phyloP scores from a whole-genome alignment of 1,140 invertebrate species.

The Panonychus citri region DNA sequence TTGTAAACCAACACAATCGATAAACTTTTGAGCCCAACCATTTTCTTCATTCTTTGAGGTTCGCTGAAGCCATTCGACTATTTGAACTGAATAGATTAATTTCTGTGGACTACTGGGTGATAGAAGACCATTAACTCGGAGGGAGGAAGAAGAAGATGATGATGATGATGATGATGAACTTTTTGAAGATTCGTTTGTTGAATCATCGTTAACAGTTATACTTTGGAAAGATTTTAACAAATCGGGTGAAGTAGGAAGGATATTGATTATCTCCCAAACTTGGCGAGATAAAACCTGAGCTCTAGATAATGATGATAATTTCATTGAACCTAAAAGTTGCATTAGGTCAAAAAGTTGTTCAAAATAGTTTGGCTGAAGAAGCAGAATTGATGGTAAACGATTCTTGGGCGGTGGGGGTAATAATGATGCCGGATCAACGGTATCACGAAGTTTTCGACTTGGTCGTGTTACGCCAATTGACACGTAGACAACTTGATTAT shows the following conservation, averaged over 20 bases:
- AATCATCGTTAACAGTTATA: background rate
- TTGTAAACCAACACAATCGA: conserved; percentile 56
- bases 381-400: conserved; percentile 53
- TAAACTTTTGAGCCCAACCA: conserved; percentile 31
- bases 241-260: conserved; percentile 64
- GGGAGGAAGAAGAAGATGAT: background rate
- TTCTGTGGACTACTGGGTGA: conserved; percentile 71
- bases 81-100: conserved; percentile 79
- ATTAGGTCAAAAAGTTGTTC: conserved; percentile 68
- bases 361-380: conserved; percentile 63
- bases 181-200: too few relatives aligned
- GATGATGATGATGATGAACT: background rate
- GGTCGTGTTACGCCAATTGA: conserved; percentile 55
- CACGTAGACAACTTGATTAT: conserved; percentile 51
- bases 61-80: conserved; percentile 43
- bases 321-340: conserved; percentile 48
- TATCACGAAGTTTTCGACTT: conserved; percentile 29
- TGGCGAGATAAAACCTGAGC: conserved; percentile 63
- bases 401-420: conserved; percentile 43
- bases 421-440: conserved; percentile 13
- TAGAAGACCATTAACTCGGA: conserved; percentile 35
- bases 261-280: conserved; percentile 77
- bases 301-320: conserved; percentile 29
- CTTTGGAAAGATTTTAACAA: conserved; percentile 46
- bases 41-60: conserved; percentile 13